These are phyloP conservation scores for Drosophila arawakana DNA, from an alignment of 1,140 invertebrate species.

Conservation along the genomic window DNA sequence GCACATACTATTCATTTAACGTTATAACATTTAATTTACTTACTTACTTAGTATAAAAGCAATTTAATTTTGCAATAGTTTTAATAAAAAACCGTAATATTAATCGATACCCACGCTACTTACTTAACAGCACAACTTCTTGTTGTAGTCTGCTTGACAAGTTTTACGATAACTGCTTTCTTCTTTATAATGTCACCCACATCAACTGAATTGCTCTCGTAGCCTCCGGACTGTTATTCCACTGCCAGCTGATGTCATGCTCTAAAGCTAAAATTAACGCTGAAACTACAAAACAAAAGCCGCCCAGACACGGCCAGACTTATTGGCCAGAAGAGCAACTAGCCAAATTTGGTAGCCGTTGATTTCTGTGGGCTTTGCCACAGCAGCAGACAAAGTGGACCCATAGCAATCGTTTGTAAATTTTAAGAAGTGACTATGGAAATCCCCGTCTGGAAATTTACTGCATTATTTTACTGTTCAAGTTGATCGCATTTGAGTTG, in stretches of 20 bases:
- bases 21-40: too few species aligned
- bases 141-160: slow-evolving; percentile 24
- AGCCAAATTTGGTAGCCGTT: slow-evolving; percentile 50
- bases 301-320: slow-evolving; percentile 1
- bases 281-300: slow-evolving; percentile 9
- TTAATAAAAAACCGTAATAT: too few species aligned
- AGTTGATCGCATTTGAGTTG: slow-evolving; percentile 35
- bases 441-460: slow-evolving; percentile 45
- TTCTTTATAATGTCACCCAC: slow-evolving; percentile 23
- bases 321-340: slow-evolving; percentile 14
- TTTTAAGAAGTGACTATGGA: slow-evolving; percentile 18
- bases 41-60: too few species aligned
- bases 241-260: slow-evolving; percentile 53
- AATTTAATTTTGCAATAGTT: too few species aligned
- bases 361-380: slow-evolving; percentile 24
- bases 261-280: slow-evolving; percentile 2
- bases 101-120: too few species aligned
- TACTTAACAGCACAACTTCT: not conserved
- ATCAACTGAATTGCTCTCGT: not conserved
- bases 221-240: slow-evolving; percentile 28
- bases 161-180: slow-evolving; percentile 38
- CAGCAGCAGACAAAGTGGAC: slow-evolving; percentile 24
- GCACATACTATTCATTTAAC: too few species aligned
- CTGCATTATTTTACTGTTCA: slow-evolving; percentile 30
- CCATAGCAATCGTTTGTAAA: slow-evolving; percentile 4